Conservation (phyloP, 2,113 vertebrate genomes). For the Protobothrops mucrosquamatus region DNA sequence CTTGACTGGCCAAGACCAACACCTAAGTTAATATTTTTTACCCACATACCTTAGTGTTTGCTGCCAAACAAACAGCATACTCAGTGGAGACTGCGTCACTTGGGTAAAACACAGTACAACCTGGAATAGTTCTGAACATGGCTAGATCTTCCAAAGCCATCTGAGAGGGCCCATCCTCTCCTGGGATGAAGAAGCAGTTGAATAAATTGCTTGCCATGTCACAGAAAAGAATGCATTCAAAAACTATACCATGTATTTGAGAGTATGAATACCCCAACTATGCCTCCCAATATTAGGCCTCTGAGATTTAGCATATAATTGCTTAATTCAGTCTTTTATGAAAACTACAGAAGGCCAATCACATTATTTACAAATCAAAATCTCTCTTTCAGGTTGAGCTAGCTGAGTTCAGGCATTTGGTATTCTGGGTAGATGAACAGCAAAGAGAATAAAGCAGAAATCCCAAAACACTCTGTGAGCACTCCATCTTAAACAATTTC, state of each 20-base stretch:
- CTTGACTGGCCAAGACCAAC: neutral
- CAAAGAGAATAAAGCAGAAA: neutral
- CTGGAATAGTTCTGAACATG: conserved; percentile 85
- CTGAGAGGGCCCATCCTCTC: conserved; percentile 84
- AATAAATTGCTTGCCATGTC: neutral
- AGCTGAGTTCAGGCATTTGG: neutral
- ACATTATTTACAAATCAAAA: neutral
- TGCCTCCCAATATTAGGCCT: neutral
- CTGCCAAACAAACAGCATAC: conserved; percentile 76
- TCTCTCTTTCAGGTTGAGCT: neutral
- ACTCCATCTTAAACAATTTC: neutral
- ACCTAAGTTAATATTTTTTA: neutral
- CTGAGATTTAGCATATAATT: neutral
- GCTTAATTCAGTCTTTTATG: neutral
- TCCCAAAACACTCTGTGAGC: neutral
- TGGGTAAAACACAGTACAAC: conserved; percentile 85
- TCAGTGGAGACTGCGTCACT: conserved; percentile 82
- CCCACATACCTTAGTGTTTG: conserved; percentile 75
- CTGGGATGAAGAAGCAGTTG: conserved; percentile 52
- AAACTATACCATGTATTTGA: neutral
- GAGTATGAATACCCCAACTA: neutral
- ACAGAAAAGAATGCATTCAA: neutral
- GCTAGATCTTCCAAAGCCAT: conserved; percentile 88
- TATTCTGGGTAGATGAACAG: neutral
- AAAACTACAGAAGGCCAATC: neutral